Base-by-base conservation (phyloP, 2,797 vertebrate genomes). In the Periparus ater region DNA sequence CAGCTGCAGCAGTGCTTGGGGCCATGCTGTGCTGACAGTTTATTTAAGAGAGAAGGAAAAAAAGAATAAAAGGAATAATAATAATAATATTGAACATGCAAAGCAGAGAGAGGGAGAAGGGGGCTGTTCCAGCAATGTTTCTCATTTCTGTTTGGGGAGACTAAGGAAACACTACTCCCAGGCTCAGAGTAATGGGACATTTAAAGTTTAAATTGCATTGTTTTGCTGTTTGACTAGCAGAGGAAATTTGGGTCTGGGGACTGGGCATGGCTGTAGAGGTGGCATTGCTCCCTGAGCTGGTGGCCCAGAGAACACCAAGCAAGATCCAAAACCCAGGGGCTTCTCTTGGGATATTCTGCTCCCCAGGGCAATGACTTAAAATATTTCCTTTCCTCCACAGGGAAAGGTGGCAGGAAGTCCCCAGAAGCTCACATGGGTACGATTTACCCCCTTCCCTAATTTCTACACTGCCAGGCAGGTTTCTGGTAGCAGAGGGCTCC, bases 301-400 rank as follows among this genome's bases (percentile, higher is more conserved):
- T 45, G 38, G 29, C 13, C 38, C 5, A 11, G 55, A 65, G 27
- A 45, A 66, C 18, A 48, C 5, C 9, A 13, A n/a, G 38, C 2
- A 2, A 80, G 23, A 30, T 7, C 34, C 29, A 38, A 54, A 18
- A 47, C 17, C 8, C 1, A 0, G 29, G 3, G 9, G 2, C 7
- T 82, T 20, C 32, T 55, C 44, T 20, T 12, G 2, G 17, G 32
- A 26, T 47, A 23, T 23, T 48, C 62, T 66, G 34, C 7, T 82
- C 17, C 48, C 15, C 1, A 0, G 17, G 48, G 10, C 21, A 32
- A 13, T 13, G 6, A 13, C 18, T 48, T 55, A 34, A 61, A 72
- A 13, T 80, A n/a, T 40, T 75, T 79, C 54, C 27, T 30, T 82
- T 79, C 13, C 8, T 72, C n/a, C 11, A 4, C 1, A 17, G 45